phyloP scores from a whole-genome alignment of 2,888 invertebrate species.

The Caenorhabditis virilis region DNA sequence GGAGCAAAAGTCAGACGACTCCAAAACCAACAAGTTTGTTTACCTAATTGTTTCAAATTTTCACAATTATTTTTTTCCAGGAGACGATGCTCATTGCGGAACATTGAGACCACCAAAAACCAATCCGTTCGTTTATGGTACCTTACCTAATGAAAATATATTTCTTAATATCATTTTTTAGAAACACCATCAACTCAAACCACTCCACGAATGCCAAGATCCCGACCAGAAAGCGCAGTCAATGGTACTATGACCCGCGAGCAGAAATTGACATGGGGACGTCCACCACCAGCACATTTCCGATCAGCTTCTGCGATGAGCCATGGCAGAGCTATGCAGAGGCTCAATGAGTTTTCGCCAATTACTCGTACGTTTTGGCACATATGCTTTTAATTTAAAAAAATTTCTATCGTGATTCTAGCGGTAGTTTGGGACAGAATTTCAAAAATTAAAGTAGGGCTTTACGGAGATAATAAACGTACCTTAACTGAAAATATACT shows the following conservation, averaged over 20 bases:
- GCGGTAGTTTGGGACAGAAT: background rate
- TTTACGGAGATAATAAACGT: too few relatives aligned
- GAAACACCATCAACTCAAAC: constrained; percentile 25
- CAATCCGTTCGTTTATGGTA: constrained; percentile 23
- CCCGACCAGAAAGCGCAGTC: constrained; percentile 32
- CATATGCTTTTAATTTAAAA: too few relatives aligned
- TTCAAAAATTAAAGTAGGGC: too few relatives aligned
- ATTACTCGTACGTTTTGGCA: constrained; percentile 5
- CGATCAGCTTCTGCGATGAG: constrained; percentile 38
- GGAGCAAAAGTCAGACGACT: constrained; percentile 10
- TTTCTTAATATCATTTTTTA: background rate
- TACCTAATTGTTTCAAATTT: background rate
- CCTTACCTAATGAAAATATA: background rate
- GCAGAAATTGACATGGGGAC: constrained; percentile 35
- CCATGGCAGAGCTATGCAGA: constrained; percentile 14
- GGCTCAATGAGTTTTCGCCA: constrained; percentile 25
- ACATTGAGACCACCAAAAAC: constrained; percentile 32
- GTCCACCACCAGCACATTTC: constrained; percentile 15
- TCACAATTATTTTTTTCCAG: constrained; percentile 4
- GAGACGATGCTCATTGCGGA: constrained; percentile 27
- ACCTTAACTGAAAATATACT: too few relatives aligned
- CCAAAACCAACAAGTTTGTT: constrained; percentile 25
- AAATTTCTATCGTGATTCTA: background rate
- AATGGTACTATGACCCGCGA: constrained; percentile 29
- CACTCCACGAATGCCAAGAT: constrained; percentile 25